Conservation (phyloP, 1,140 invertebrate species). For the Phortica variegata region DNA sequence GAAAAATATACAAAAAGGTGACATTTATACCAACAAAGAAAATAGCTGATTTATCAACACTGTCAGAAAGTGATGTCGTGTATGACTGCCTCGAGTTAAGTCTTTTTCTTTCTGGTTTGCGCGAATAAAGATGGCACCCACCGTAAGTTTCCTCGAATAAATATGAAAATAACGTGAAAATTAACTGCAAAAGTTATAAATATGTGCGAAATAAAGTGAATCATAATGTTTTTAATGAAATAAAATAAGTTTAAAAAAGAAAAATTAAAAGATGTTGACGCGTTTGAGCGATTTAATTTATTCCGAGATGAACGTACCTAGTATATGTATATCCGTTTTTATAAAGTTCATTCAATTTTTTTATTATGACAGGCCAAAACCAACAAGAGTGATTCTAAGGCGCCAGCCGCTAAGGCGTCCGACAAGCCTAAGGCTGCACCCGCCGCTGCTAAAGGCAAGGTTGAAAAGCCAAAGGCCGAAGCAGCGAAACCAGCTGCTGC, state of each 20-base stretch:
- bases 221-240: neutral
- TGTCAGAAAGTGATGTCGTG: neutral
- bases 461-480: conserved; percentile 55
- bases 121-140: conserved; percentile 51
- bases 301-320: too few relatives aligned
- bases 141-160: conserved; percentile 39
- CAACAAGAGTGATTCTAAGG: conserved; percentile 49
- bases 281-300: too few relatives aligned
- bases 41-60: neutral
- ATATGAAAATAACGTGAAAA: conserved; percentile 14
- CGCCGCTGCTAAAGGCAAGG: conserved; percentile 54
- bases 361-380: conserved; percentile 36
- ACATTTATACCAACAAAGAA: neutral
- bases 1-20: too few relatives aligned
- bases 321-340: conserved; percentile 1
- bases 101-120: conserved; percentile 54
- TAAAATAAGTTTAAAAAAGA: neutral
- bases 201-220: conserved; percentile 7
- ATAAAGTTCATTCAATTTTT: conserved; percentile 5
- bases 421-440: conserved; percentile 48
- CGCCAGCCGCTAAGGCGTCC: conserved; percentile 43
- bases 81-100: conserved; percentile 21
- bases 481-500: conserved; percentile 49
- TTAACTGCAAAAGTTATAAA: conserved; percentile 10
- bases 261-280: neutral